Conservation (phyloP, 2,797 vertebrate species). For the Tiaroga cobitis region DNA sequence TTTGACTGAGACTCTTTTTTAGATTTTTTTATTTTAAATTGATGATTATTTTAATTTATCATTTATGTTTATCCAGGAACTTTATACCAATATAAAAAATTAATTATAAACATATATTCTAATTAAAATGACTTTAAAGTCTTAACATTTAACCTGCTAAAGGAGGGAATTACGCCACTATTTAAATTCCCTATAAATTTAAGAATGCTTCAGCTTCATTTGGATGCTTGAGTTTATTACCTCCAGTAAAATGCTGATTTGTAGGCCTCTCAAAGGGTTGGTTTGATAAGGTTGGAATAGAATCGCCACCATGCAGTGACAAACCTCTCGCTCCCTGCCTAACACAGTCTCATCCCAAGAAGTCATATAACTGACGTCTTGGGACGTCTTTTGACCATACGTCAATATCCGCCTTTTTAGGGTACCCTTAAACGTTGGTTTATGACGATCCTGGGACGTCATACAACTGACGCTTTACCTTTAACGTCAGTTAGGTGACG, state of each 20-base stretch:
- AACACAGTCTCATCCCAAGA: too few relatives aligned
- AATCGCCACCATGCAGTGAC: conserved; percentile 71
- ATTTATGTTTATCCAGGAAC: conserved; percentile 49
- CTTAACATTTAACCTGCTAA: conserved; percentile 68
- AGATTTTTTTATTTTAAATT: neutral
- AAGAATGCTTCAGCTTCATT: conserved; percentile 75
- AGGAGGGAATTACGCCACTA: conserved; percentile 72
- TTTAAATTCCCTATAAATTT: conserved; percentile 81
- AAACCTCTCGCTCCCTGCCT: conserved; percentile 27
- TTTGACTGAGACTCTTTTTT: neutral
- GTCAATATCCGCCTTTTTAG: too few relatives aligned
- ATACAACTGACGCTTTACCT: too few relatives aligned
- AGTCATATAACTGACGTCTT: too few relatives aligned
- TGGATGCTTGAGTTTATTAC: conserved; percentile 80
- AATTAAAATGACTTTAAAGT: conserved; percentile 67
- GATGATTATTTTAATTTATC: conserved; percentile 11
- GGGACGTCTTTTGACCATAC: too few relatives aligned
- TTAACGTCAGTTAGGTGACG: too few relatives aligned
- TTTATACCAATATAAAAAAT: conserved; percentile 62
- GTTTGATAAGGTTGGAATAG: conserved; percentile 77
- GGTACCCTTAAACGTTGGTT: too few relatives aligned
- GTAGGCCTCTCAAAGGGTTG: conserved; percentile 78
- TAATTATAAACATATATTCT: conserved; percentile 65
- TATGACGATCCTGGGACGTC: too few relatives aligned
- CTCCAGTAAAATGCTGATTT: conserved; percentile 82